Evolutionary conservation across 2,888 invertebrate genomes (phyloP).

Genomic region (Synergus itoensis): DNA sequence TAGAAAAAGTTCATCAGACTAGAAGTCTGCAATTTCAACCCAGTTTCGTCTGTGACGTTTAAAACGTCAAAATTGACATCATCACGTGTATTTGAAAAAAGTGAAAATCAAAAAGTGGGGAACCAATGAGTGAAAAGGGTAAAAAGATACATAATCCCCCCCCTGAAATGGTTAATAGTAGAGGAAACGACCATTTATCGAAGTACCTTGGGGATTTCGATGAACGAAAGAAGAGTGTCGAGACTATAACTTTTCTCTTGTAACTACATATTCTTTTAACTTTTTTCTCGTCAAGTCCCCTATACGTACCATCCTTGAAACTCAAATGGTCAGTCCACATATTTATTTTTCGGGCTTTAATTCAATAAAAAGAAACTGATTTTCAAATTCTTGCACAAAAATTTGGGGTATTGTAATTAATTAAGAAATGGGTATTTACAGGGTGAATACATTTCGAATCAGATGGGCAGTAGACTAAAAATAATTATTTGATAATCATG

Average conservation of each 20-base stretch:
- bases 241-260: conserved; percentile 50
- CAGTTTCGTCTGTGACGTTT: too few relatives aligned
- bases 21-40: too few relatives aligned
- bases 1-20: too few relatives aligned
- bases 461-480: too few relatives aligned
- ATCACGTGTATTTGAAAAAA: too few relatives aligned
- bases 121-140: too few relatives aligned
- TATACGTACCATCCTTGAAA: conserved; percentile 44
- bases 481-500: too few relatives aligned
- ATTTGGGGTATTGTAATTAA: background rate
- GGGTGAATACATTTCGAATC: too few relatives aligned
- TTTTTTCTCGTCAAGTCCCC: conserved; percentile 50
- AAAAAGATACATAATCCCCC: too few relatives aligned
- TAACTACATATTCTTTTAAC: conserved; percentile 53
- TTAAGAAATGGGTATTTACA: too few relatives aligned
- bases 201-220: conserved; percentile 55
- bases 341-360: background rate
- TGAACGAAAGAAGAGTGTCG: conserved; percentile 51
- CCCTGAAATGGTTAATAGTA: conserved; percentile 14
- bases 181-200: conserved; percentile 46
- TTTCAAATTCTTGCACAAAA: background rate
- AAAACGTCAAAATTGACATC: too few relatives aligned
- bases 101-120: too few relatives aligned
- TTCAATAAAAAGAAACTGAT: background rate
- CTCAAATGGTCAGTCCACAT: background rate